phyloP scores from a whole-genome alignment of 2,888 invertebrate genomes.

The Bellardia pandia region DNA sequence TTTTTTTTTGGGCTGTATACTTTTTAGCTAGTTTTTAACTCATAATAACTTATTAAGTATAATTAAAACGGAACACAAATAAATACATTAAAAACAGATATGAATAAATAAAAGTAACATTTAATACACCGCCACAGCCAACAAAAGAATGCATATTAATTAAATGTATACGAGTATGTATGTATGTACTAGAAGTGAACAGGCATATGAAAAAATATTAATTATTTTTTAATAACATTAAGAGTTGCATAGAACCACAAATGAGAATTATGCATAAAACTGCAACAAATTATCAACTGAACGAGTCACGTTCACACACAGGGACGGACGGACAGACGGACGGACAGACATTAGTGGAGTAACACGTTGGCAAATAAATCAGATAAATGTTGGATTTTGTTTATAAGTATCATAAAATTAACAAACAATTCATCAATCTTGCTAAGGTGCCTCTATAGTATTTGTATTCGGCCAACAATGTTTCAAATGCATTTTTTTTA shows the following conservation, averaged over 20 bases:
- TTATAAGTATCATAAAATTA: slow-evolving; percentile 6
- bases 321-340: not conserved
- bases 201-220: slow-evolving; percentile 54
- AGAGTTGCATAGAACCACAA: slow-evolving; percentile 15
- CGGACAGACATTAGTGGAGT: slow-evolving; percentile 23
- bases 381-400: not conserved
- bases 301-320: not conserved
- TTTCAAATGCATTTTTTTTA: not conserved
- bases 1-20: slow-evolving; percentile 35
- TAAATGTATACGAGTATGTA: slow-evolving; percentile 19
- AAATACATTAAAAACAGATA: slow-evolving; percentile 47
- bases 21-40: slow-evolving; percentile 36
- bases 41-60: slow-evolving; percentile 69
- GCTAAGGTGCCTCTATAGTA: not conserved
- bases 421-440: slow-evolving; percentile 33
- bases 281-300: slow-evolving; percentile 51
- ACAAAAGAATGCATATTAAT: slow-evolving; percentile 53
- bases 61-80: slow-evolving; percentile 72
- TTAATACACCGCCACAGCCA: slow-evolving; percentile 19
- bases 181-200: not conserved
- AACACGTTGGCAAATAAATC: not conserved
- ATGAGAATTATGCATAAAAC: slow-evolving; percentile 40
- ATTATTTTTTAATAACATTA: slow-evolving; percentile 55
- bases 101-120: slow-evolving; percentile 23
- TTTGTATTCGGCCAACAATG: not conserved